Conservation (phyloP, 2,797 vertebrate species). For the Halcyon badia region DNA sequence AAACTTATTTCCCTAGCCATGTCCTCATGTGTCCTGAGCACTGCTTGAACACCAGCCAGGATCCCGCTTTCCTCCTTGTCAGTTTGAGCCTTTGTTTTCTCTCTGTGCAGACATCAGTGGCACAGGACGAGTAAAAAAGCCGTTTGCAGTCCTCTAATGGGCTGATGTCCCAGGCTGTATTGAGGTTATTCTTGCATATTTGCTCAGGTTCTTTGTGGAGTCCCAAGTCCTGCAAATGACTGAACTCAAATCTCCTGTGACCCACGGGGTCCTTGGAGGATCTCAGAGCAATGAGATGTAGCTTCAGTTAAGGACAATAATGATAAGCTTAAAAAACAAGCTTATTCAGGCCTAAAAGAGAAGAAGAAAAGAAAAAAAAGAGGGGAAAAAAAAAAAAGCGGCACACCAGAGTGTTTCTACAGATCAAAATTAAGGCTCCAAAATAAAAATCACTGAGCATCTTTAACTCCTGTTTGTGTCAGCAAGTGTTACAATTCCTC, state of each 20-base stretch:
- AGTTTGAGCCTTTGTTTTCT: neutral
- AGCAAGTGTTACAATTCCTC: neutral
- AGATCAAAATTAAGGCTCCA: neutral
- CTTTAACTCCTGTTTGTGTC: neutral
- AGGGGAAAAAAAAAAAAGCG: neutral
- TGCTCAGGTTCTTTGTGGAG: neutral
- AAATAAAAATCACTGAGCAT: neutral
- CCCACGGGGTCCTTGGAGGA: neutral
- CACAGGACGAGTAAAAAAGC: neutral
- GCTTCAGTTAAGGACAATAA: neutral
- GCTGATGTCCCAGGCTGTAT: neutral
- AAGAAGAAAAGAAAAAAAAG: neutral
- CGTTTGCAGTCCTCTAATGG: neutral
- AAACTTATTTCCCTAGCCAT: neutral
- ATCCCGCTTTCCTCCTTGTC: neutral
- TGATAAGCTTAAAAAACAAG: neutral
- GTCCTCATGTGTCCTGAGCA: neutral
- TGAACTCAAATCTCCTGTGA: neutral
- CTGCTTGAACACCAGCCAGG: neutral
- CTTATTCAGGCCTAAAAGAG: neutral
- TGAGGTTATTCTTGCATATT: neutral
- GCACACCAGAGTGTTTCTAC: neutral
- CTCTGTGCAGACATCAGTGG: neutral
- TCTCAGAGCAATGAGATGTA: neutral
- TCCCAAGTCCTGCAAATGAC: neutral